Base-by-base conservation (phyloP, 2,113 vertebrate species). In the Cyanoderma ruficeps region DNA sequence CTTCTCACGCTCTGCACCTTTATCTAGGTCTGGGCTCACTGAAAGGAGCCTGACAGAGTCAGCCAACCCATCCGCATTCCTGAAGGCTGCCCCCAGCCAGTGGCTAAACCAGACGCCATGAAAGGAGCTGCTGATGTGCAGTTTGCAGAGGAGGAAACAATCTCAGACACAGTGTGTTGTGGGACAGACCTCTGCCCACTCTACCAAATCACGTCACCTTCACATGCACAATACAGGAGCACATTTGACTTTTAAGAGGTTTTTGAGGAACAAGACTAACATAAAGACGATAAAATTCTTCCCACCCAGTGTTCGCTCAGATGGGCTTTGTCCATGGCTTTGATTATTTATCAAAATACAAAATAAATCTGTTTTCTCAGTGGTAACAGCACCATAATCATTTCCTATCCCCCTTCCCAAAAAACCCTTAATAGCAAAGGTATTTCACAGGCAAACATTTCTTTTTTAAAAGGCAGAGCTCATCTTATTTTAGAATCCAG, bases 401-500 rank as follows among this genome's bases (percentile, higher is more conserved):
- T 78, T 94, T 94, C 86, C 76, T 55, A 13, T 14, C 13, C 42
- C 47, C 11, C 24, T 70, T 92, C 60, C 42, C 46, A 80, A 78
- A 78, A 83, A 47, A 63, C 27, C n/a, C 67, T 96, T 70, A 93
- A 89, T 65, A 97, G 88, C 74, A 94, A 96, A 97, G 77, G 69
- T 80, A 94, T 90, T 91, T 87, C 77, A 81, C 35, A 89, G 83
- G 52, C 82, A 97, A 96, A 95, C n/a, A 59, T 78, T 91, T 95
- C 60, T 91, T 92, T 95, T 60, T 82, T 81, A 50, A 76, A 95
- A 84, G 63, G 63, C 85, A 95, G 72, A 80, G 70, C 76, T 70
- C 49, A 91, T 91, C 85, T 96, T 94, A 94, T 97, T 96, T 93
- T 97, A 96, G 95, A 95, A 89, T 24, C 41, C 61, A 82, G 60